A percentile compares a stretch with the other conserved stretches of the same genome.
phyloP scores from a whole-genome alignment of 2,797 vertebrate species.

The Semotilus atromaculatus region DNA sequence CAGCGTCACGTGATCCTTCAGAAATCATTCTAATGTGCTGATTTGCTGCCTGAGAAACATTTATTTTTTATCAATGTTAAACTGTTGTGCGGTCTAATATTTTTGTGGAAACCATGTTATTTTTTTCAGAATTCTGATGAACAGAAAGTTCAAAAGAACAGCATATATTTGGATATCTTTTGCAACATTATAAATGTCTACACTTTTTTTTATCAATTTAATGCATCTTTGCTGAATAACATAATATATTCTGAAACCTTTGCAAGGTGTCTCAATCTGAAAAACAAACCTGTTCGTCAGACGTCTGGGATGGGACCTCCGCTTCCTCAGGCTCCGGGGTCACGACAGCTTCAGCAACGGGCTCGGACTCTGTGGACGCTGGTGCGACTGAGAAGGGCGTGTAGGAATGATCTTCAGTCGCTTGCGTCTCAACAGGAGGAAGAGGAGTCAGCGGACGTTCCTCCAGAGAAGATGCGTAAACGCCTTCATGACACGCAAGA shows the following conservation, averaged over 20 bases:
- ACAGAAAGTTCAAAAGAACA: too few relatives aligned
- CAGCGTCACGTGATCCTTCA: neutral
- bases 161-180: neutral
- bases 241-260: neutral
- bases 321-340: neutral
- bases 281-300: constrained; percentile 41
- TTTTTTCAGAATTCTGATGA: too few relatives aligned
- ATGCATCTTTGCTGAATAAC: neutral
- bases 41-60: neutral
- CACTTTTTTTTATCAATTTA: neutral
- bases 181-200: neutral
- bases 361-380: constrained; percentile 46
- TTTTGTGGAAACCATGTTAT: neutral
- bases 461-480: constrained; percentile 63
- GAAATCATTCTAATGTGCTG: neutral
- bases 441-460: constrained; percentile 60
- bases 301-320: neutral
- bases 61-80: neutral
- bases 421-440: constrained; percentile 25
- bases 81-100: neutral
- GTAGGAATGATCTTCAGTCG: constrained; percentile 62
- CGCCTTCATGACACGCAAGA: constrained; percentile 75
- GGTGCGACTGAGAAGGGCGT: constrained; percentile 54
- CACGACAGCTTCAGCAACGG: neutral
- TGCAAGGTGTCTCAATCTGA: neutral